Evolutionary conservation across 2,888 invertebrate species (phyloP), one percentile per base, ranked within the genome.

Genomic region (Dryocosmus kuriphilus): DNA sequence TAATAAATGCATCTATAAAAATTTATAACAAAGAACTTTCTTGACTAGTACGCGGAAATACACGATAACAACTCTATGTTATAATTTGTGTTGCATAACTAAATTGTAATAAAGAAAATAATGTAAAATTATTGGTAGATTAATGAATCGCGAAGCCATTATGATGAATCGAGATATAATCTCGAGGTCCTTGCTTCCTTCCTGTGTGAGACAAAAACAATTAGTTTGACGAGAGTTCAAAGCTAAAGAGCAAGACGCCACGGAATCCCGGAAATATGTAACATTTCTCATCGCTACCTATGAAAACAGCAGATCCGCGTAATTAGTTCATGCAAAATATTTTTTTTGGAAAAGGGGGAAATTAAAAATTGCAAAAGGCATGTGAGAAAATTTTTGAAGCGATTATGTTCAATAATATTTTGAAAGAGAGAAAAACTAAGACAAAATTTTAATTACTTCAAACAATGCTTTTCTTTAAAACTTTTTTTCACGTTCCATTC

Each of bases 131-230:
- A 24, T 41, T 16, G 9, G 14, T 24, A 14, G 41, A 27, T 65
- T 51, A 71, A 46, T 71, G 46, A 27, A 19, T 46, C 27, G 27
- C 24, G 9, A 41, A 46, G 27, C n/a, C 46, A 63, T 63, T 75
- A 63, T 19, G 55, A 63, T 32, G n/a, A 63, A 14, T 63, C 9
- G 35, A 63, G 51, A 75, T 55, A 65, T 35, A 32, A 71, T 71
- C 61, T 76, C 76, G 67, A 76, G 76, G 65, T 76, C 57, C 11
- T 67, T 71, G 65, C 24, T 55, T 55, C 76, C 35, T 32, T 63
- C 41, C 19, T 51, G 6, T 35, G 32, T 16, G 32, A 32, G 38
- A 35, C 38, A 76, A 71, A 65, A 71, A 61, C 46, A 5, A 60
- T n/a, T n/a, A 71, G 57, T 67, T 57, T 24, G 30, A 60, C 14